A percentile compares a stretch with the other conserved stretches of the same genome.
These are phyloP conservation scores for Cyphomyrmex costatus DNA, from an alignment of 1,140 invertebrate species.

Conservation along the genomic window DNA sequence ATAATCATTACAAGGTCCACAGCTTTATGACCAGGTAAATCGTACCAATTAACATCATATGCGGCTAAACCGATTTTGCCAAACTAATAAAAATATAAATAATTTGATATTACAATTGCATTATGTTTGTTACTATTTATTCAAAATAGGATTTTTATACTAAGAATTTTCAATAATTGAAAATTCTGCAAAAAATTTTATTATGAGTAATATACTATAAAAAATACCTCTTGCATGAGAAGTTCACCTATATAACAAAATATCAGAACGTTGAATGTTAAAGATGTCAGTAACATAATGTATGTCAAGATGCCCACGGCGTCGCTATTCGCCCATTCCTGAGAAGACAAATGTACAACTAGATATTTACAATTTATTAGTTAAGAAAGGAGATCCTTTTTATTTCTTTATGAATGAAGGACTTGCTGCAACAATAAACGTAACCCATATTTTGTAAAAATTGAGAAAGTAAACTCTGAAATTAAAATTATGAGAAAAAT, in stretches of 20 bases:
- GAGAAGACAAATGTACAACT: constrained; percentile 38
- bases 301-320: constrained; percentile 69
- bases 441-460: no score
- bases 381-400: background rate
- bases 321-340: constrained; percentile 75
- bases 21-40: constrained; percentile 40
- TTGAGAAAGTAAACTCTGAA: no score
- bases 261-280: constrained; percentile 78
- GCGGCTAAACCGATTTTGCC: constrained; percentile 48
- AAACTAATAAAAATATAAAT: constrained; percentile 32
- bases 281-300: constrained; percentile 70
- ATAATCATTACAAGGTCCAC: constrained; percentile 52
- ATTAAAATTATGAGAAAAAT: no score
- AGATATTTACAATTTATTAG: background rate
- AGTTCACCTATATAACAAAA: constrained; percentile 79
- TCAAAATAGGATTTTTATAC: background rate
- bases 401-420: background rate
- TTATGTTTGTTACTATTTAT: background rate
- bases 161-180: background rate
- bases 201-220: background rate
- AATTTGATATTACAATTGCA: background rate
- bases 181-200: background rate
- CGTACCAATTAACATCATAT: constrained; percentile 67
- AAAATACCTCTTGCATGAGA: constrained; percentile 74
- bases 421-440: no score